phyloP scores from a whole-genome alignment of 2,113 vertebrate genomes.

The Osmerus mordax region DNA sequence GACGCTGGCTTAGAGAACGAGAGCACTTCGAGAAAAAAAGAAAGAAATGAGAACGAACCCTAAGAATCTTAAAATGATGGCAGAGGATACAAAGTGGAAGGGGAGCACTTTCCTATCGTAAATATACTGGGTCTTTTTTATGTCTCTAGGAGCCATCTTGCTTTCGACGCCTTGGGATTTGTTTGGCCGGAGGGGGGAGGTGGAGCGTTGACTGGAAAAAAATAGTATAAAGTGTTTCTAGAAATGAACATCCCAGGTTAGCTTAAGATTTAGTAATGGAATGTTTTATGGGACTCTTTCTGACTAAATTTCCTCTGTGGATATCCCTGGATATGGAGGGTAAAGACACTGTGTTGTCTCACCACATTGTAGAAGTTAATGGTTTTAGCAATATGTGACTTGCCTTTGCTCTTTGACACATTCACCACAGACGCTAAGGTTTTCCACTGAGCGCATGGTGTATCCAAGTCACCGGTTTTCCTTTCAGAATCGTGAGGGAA shows the following conservation, averaged over 20 bases:
- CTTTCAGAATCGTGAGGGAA: neutral
- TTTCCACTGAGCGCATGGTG: neutral
- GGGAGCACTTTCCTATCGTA: constrained; percentile 19
- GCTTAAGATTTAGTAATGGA: constrained; percentile 44
- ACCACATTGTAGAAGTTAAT: constrained; percentile 17
- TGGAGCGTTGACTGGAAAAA: constrained; percentile 1
- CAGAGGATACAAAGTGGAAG: neutral
- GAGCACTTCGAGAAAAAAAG: constrained; percentile 6
- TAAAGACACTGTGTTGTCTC: neutral
- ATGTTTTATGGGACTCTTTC: constrained; percentile 59
- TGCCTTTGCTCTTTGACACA: constrained; percentile 6
- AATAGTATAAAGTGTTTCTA: constrained; percentile 54
- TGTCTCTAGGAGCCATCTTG: constrained; percentile 14
- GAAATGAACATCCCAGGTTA: constrained; percentile 56
- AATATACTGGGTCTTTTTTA: constrained; percentile 14
- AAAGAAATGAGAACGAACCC: constrained; percentile 23
- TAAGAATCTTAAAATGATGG: constrained; percentile 1
- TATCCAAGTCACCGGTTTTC: neutral
- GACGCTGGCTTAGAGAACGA: no score
- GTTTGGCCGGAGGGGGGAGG: constrained; percentile 16
- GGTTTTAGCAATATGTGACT: constrained; percentile 37
- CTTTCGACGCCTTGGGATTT: constrained; percentile 22
- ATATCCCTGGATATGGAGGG: constrained; percentile 18
- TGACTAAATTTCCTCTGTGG: constrained; percentile 41
- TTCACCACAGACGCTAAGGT: constrained; percentile 24